These are phyloP conservation scores for Aphaenogaster floridana DNA, from an alignment of 1,140 invertebrate genomes.

Conservation along the genomic window DNA sequence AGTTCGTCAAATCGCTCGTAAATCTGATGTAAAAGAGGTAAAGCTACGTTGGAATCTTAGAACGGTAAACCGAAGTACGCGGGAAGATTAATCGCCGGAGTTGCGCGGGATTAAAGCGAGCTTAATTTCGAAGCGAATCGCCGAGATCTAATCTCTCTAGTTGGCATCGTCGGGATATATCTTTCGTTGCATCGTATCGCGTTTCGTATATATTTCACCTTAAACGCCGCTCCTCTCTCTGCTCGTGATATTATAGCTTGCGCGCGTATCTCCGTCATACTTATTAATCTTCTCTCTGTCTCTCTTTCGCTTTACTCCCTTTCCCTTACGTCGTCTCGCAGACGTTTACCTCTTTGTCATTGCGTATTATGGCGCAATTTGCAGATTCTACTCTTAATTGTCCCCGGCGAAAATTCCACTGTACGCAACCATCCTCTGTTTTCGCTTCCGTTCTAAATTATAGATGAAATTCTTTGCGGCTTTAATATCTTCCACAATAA, in stretches of 20 bases:
- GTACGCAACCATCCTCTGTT: neutral
- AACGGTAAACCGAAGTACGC: conserved; percentile 63
- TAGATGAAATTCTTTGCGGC: conserved; percentile 17
- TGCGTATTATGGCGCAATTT: conserved; percentile 56
- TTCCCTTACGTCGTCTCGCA: conserved; percentile 14
- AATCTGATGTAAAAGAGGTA: conserved; percentile 42
- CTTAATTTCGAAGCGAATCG: conserved; percentile 66
- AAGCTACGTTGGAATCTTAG: conserved; percentile 53
- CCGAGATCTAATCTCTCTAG: conserved; percentile 71
- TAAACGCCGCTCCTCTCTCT: conserved; percentile 30
- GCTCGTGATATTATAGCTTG: neutral
- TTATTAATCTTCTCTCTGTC: conserved; percentile 49
- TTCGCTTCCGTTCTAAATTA: neutral
- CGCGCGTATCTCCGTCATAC: conserved; percentile 34
- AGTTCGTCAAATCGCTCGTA: conserved; percentile 15
- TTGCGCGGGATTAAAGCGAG: conserved; percentile 68
- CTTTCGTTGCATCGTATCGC: conserved; percentile 42
- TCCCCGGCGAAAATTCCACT: conserved; percentile 41
- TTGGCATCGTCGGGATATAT: conserved; percentile 58
- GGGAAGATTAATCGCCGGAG: conserved; percentile 66
- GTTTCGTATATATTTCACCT: conserved; percentile 46
- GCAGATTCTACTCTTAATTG: conserved; percentile 61
- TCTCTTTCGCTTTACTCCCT: conserved; percentile 19
- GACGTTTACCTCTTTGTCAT: conserved; percentile 56
- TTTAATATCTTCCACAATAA: conserved; percentile 6